A percentile compares a stretch with the other conserved stretches of the same genome.
These are phyloP conservation scores for Ectemnius cavifrons DNA, from an alignment of 2,888 invertebrate species.

Conservation along the genomic window DNA sequence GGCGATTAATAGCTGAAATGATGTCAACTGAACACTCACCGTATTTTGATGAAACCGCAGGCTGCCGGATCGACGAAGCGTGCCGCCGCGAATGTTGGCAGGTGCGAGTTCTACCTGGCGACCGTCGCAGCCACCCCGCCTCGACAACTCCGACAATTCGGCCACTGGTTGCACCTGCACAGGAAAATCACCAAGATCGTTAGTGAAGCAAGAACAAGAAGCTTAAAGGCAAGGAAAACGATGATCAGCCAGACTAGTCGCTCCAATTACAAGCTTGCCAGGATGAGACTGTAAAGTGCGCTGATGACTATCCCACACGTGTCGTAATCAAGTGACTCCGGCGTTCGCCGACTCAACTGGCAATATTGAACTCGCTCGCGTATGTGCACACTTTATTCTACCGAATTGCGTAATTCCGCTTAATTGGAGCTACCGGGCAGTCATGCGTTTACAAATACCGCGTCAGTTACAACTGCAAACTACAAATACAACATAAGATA, in stretches of 20 bases:
- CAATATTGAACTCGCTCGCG: not conserved
- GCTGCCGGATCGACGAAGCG: constrained; percentile 90
- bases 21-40: constrained; percentile 76
- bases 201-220: not conserved
- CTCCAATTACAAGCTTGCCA: not conserved
- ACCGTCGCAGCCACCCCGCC: constrained; percentile 86
- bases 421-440: not conserved
- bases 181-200: constrained; percentile 11
- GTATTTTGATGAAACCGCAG: constrained; percentile 85
- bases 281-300: no score
- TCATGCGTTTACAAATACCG: not conserved
- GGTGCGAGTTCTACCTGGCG: constrained; percentile 84
- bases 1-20: constrained; percentile 1
- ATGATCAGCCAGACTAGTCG: not conserved
- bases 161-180: constrained; percentile 94
- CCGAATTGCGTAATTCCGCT: constrained; percentile 7
- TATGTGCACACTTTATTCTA: not conserved
- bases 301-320: no score
- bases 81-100: constrained; percentile 85
- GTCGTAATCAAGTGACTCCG: no score
- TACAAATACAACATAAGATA: no score
- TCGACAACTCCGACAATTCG: constrained; percentile 93
- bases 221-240: not conserved
- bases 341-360: no score
- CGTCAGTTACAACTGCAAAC: no score